Percentiles rank a stretch among this genome's conserved stretches.
Conservation (phyloP, 2,113 vertebrate species). For the Dolichallabes microphthalmus region DNA sequence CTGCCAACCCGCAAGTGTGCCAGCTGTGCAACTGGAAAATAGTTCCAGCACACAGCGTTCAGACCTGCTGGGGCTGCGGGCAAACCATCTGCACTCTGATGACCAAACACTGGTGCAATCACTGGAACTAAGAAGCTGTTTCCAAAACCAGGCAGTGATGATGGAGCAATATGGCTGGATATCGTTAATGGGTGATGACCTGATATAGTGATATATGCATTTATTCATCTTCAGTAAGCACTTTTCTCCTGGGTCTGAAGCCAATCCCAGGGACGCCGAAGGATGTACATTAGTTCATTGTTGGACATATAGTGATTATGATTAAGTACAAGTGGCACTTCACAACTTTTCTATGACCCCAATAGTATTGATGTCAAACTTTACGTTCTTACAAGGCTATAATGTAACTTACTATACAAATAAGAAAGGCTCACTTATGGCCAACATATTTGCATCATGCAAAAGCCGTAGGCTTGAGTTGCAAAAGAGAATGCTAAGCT, state of each 20-base stretch:
- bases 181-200: background rate
- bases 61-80: slow-evolving; percentile 67
- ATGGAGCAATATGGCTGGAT: background rate
- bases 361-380: background rate
- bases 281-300: too few species aligned
- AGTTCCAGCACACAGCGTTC: slow-evolving; percentile 51
- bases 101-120: slow-evolving; percentile 55
- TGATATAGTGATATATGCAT: background rate
- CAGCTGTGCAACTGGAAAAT: slow-evolving; percentile 57
- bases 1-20: slow-evolving; percentile 40
- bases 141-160: background rate
- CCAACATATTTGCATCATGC: background rate
- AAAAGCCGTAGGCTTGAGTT: background rate
- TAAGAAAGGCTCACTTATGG: background rate
- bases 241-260: background rate
- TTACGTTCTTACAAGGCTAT: background rate
- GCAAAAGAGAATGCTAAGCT: background rate
- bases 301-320: background rate
- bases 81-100: slow-evolving; percentile 63
- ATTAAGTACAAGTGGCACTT: background rate
- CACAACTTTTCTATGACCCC: background rate
- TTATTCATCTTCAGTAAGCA: background rate
- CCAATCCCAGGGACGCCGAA: background rate
- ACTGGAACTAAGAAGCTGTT: background rate
- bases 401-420: background rate